Base-by-base conservation (phyloP, 2,888 invertebrate species). In the Dicroscelio sp. region DNA sequence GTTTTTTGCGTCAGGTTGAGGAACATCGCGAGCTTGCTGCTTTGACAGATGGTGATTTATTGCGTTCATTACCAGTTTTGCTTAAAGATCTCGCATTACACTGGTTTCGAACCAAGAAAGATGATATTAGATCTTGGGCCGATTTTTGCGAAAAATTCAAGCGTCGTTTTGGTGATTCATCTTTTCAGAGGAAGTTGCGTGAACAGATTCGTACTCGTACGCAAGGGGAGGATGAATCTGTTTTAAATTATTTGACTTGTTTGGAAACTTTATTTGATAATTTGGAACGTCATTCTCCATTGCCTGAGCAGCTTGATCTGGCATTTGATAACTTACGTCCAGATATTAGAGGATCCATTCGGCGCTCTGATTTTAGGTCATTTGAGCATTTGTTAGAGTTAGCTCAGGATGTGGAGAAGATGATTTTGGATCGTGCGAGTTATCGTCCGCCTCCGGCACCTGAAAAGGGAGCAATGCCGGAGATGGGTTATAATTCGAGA, bases 381-480 rank as follows among this genome's bases (percentile, higher is more conserved):
- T 63, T 17, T 23, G 63, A 63, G 23, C 17, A 30, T 10, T 20
- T 78, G 12, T 27, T 35, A 25, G 23, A 6, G 0, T 20, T 78
- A 4, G 73, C 71, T 6, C 23, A 31, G 27, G 43, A 73, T 25
- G n/a, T 25, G 27, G 75, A 84, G 67, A 31, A 55, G 17, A 17
- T 75, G 1, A n/a, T n/a, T n/a, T n/a, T n/a, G n/a, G n/a, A n/a
- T n/a, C n/a, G n/a, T n/a, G n/a, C n/a, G n/a, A 27, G n/a, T 60
- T 76, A 60, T 76, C 38, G 78, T 23, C 78, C 78, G 20, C 78
- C 63, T 35, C 78, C 78, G 3, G n/a, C 78, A n/a, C 75, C 75
- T 6, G 58, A 75, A 58, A 5, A 14, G 2, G n/a, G 55, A n/a
- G 58, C 58, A 5, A 27, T 52, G 31, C 71, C 48, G 6, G 52